Evolutionary conservation across 1,140 invertebrate species (phyloP), one percentile per base, ranked within the genome.

Genomic region (Panagrolaimus sp.): DNA sequence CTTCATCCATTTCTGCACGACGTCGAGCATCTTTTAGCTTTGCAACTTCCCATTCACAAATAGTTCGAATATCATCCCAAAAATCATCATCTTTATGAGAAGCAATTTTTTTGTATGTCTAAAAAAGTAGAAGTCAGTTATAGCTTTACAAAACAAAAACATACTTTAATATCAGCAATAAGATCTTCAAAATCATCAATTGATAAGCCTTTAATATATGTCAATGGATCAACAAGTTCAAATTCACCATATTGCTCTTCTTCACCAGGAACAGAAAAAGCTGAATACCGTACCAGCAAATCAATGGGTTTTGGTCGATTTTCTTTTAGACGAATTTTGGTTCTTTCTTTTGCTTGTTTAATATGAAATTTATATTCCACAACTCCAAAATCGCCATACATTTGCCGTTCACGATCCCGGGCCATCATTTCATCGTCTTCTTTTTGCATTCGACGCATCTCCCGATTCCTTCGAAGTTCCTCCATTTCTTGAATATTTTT

Each of bases 251-350:
- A 83, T 72, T 86, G 91, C 83, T 43, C 20, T 20, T 57, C 51
- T n/a, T 57, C 51, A 9, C 27, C 13, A 13, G 20, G 9, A 38
- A 42, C 44, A 13, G 25, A 20, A 2, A 25, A 25, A 25, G 42
- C 44, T 11, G 20, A 61, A 44, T 63, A 76, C 53, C 71, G 25
- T 27, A 64, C 76, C 20, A 76, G 63, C 9, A 61, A 74, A 87
- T 99, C 96, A 76, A 99, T 98, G 0, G 96, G 93, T 83, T 98
- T 98, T 0, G 95, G 95, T 9, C 93, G 92, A 85, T 96, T 93
- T 73, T 83, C 78, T 46, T 95, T 90, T 51, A 98, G 98, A 68
- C 96, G 88, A 68, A 98, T 97, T 78, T 91, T 89, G 51, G 92
- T 95, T 72, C 94, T 86, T 44, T 83, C 64, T 66, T 82, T 83